A percentile compares a stretch with the other conserved stretches of the same genome.
phyloP scores from a whole-genome alignment of 2,113 vertebrate genomes.

The Xiphias gladius region DNA sequence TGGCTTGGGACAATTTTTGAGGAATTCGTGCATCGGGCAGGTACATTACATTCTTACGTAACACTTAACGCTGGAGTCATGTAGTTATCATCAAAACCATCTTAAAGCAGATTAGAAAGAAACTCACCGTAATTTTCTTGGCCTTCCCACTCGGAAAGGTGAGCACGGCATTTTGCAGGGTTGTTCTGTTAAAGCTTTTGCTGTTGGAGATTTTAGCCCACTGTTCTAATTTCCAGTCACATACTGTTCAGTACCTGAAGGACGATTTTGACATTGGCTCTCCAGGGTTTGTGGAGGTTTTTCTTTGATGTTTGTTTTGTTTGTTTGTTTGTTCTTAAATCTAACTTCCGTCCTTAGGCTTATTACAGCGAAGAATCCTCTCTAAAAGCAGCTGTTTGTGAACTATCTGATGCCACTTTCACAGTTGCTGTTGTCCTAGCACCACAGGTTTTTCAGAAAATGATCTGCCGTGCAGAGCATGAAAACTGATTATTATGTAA shows the following conservation, averaged over 20 bases:
- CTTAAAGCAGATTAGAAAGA: constrained; percentile 13
- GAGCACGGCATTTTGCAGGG: constrained; percentile 70
- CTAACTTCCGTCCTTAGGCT: neutral
- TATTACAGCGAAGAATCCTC: neutral
- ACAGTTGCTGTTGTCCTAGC: constrained; percentile 10
- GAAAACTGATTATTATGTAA: neutral
- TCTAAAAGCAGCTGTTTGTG: constrained; percentile 2
- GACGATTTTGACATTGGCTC: constrained; percentile 19
- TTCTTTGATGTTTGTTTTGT: neutral
- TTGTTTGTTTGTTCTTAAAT: neutral
- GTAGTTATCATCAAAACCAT: constrained; percentile 22
- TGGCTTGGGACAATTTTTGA: neutral
- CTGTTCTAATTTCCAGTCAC: constrained; percentile 20
- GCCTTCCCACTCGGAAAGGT: constrained; percentile 71
- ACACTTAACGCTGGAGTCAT: neutral
- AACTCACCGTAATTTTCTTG: constrained; percentile 77
- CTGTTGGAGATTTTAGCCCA: neutral
- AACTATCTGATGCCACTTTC: constrained; percentile 17
- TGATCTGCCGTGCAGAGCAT: constrained; percentile 10
- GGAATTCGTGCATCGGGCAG: neutral
- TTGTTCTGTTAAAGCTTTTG: constrained; percentile 20
- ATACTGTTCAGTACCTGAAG: neutral
- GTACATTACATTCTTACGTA: neutral
- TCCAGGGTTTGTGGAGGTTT: neutral
- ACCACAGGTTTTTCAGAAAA: constrained; percentile 4